Base-by-base conservation (phyloP, 1,140 invertebrate genomes). In the Chymomyza costata region DNA sequence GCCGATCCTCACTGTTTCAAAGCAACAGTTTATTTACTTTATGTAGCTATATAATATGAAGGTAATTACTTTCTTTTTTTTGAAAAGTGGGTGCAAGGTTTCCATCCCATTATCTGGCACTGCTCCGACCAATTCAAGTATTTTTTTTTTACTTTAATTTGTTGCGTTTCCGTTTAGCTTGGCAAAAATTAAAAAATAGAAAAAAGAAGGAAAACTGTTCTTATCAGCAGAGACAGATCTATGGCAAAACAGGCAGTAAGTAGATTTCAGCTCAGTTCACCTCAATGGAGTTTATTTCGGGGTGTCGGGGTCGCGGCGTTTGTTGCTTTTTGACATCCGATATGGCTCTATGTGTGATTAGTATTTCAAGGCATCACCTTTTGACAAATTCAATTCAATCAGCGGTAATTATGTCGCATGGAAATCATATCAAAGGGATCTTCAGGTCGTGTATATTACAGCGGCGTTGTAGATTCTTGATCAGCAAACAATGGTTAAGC, bases 381-480 rank as follows among this genome's bases (percentile, higher is more conserved):
- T 65, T 61, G 52, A 49, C 53, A 14, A 49, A 35, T 49, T 46
- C 53, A 76, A 67, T 71, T 67, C 71, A 78, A 78, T 78, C 71
- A 80, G 63, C 49, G 54, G 58, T 64, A 78, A 78, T 78, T 78
- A 78, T 63, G 54, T 64, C 53, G 62, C 71, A 80, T 64, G 62
- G 39, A 63, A 65, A 43, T 37, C 50, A 46, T 51, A 67, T 65
- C 60, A n/a, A n/a, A n/a, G 19, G 8, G 21, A 25, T 25, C 21
- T 25, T 25, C 21, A 8, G 3, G 21, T 25, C 21, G 21, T 25
- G 8, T 25, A 25, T 8, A 25, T 25, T 25, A 25, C 21, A 8
- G 8, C 21, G 21, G 21, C 21, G 21, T n/a, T n/a, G n/a, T n/a
- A n/a, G n/a, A 25, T 25, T 25, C 3, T 8, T n/a, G 3, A 25